phyloP scores from a whole-genome alignment of 1,140 invertebrate genomes.

The Neodiprion virginianus region DNA sequence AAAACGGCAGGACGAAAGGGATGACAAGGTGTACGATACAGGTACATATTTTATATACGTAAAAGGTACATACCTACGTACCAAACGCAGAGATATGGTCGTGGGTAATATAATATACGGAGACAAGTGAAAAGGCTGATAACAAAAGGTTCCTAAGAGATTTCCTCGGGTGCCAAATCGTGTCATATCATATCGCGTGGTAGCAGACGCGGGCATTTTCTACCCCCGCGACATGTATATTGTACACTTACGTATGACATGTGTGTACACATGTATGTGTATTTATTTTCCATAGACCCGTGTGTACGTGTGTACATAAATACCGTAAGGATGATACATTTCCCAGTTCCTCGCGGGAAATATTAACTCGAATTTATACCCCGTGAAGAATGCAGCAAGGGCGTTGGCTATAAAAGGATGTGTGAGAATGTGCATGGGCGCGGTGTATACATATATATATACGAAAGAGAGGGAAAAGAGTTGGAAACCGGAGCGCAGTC shows the following conservation, averaged over 20 bases:
- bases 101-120: too few species aligned
- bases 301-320: background rate
- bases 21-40: background rate
- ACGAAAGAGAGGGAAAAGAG: background rate
- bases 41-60: background rate
- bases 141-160: background rate
- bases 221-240: too few species aligned
- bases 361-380: constrained; percentile 5
- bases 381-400: background rate
- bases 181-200: background rate
- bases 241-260: background rate
- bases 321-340: background rate
- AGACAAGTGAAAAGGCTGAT: background rate
- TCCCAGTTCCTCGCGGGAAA: background rate
- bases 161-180: constrained; percentile 4
- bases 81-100: too few species aligned
- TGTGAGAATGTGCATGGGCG: background rate
- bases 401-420: too few species aligned
- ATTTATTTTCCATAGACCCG: background rate
- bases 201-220: too few species aligned
- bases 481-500: background rate
- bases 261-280: background rate
- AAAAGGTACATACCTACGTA: background rate
- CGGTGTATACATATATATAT: background rate
- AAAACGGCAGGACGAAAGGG: background rate